Evolutionary conservation across 2,113 vertebrate genomes (phyloP), one percentile per base, ranked within the genome.

Genomic region (Malurus elegans): DNA sequence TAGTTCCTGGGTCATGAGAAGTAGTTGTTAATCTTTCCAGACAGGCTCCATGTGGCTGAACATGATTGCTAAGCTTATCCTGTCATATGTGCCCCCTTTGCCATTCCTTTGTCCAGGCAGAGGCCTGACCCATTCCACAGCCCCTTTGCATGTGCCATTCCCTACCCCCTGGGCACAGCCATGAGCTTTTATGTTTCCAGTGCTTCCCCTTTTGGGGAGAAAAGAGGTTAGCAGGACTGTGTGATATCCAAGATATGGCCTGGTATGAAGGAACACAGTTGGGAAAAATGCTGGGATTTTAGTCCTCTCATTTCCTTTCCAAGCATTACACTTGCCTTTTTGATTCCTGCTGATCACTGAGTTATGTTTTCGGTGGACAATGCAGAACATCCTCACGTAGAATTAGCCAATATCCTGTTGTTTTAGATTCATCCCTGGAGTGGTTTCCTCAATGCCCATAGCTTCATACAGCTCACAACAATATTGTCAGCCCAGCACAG

Each of bases 31-130:
- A n/a, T 32, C 19, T 78, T 73, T 91, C 42, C 29, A 18, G 13
- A 13, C 8, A 61, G 40, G 9, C 29, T 80, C 84, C 78, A 21
- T 54, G 10, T 17, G 8, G 21, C 32, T 32, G 57, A 70, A 48
- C 2, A 4, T 2, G 15, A 25, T 29, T 65, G 12, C 24, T 44
- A 48, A 15, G 10, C 21, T 86, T 48, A 60, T 44, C 26, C 16
- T 82, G 13, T 28, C 0, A 0, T 32, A 25, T 1, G 0, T 18
- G 28, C 2, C 69, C 8, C 5, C 15, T 79, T 42, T 81, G 23
- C 26, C 38, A 12, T 29, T 29, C 11, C 31, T 56, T 79, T 65
- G 26, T 44, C 32, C 44, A 40, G 31, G 58, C 42, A 54, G 47
- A 79, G 61, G 4, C 25, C 47, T 54, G 34, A 84, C 29, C 47